Evolutionary conservation across 2,888 invertebrate species (phyloP), one percentile per base, ranked within the genome.

Genomic region (Polydrusus cervinus): DNA sequence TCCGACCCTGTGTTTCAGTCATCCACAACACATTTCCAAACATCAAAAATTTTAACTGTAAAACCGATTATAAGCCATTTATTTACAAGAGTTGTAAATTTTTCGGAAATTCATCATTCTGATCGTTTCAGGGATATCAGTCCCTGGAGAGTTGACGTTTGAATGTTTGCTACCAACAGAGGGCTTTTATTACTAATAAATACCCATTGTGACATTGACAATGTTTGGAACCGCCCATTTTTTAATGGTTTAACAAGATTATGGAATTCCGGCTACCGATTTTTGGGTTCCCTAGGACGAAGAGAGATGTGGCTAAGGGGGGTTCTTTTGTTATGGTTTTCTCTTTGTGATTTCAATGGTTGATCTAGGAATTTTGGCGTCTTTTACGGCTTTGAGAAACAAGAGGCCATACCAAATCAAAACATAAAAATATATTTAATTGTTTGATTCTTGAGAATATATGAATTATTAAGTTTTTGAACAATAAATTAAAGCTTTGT

Each of bases 121-220:
- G 49, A 74, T 69, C 69, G 70, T 64, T 74, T 74, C 55, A 65
- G 57, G 62, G 38, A 68, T 18, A 55, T 47, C 69, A 62, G 60
- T n/a, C 74, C 69, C 74, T 0, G 25, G 74, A 30, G 74, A 64
- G n/a, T 49, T 11, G 65, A 65, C 69, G 64, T 74, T 73, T 74
- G 53, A 51, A 71, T 71, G 57, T 75, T 75, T 75, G 60, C 61
- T 18, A 66, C 65, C 70, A 61, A 60, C 75, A 62, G n/a, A 60
- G 71, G 67, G 7, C 1, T n/a, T 47, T 71, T 68, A 75, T 75
- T 71, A 75, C 75, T 67, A 71, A 71, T 75, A 75, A 75, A 75
- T 71, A 71, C 25, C 68, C 14, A 57, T 61, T 67, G 73, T 73
- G 73, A 61, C 60, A 38, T 30, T 14, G 61, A 66, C 67, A 73